Conservation (phyloP, 2,888 invertebrate genomes). For the Dendrolimus houi region DNA sequence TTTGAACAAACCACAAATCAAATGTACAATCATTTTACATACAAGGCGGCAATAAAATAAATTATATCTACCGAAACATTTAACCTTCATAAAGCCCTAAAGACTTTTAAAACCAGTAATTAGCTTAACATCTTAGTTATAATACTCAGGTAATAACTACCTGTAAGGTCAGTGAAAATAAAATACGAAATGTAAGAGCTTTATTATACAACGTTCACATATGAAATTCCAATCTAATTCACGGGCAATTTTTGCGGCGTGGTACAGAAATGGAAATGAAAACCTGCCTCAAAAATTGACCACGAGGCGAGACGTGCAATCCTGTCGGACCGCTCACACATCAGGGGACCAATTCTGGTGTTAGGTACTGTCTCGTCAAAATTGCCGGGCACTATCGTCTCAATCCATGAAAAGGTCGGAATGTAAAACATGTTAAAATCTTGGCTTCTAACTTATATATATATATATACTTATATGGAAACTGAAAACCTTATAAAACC, state of each 20-base stretch:
- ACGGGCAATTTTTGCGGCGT: not conserved
- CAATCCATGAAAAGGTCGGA: too few relatives aligned
- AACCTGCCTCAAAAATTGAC: not conserved
- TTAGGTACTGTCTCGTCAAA: too few relatives aligned
- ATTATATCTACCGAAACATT: not conserved
- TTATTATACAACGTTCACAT: not conserved
- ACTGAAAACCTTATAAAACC: too few relatives aligned
- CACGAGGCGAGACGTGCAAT: not conserved
- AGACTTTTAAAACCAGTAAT: slow-evolving; percentile 4
- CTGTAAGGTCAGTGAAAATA: not conserved
- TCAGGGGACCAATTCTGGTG: not conserved
- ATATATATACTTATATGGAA: too few relatives aligned
- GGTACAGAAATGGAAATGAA: not conserved
- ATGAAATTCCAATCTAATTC: not conserved
- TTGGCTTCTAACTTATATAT: too few relatives aligned
- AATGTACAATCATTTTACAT: not conserved
- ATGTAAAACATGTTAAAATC: too few relatives aligned
- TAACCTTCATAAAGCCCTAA: not conserved
- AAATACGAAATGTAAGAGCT: not conserved
- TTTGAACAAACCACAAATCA: too few relatives aligned
- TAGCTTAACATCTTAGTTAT: slow-evolving; percentile 9
- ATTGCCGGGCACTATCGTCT: too few relatives aligned
- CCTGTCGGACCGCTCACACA: not conserved
- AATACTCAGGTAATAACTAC: not conserved
- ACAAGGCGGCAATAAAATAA: not conserved